Percentiles rank a stretch among this genome's conserved stretches.
Evolutionary conservation across 1,140 invertebrate species (phyloP).

Genomic region (Gyrodactylus salaris): DNA sequence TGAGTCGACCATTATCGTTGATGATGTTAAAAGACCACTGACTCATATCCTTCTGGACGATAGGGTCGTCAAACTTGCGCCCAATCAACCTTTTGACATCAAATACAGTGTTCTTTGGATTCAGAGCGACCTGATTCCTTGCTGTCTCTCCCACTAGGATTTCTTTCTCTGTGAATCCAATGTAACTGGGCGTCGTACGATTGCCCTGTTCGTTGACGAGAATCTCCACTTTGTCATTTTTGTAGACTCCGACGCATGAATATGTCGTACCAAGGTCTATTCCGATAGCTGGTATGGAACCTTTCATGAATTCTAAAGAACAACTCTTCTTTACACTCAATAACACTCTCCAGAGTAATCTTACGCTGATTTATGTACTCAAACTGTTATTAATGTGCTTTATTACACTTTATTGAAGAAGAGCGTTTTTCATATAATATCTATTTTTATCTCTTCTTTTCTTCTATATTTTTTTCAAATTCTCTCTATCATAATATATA

Average conservation of each 20-base stretch:
- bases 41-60: conserved; percentile 30
- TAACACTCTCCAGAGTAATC: too few species aligned
- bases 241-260: conserved; percentile 22
- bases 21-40: conserved; percentile 39
- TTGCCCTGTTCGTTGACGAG: conserved; percentile 69
- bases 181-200: conserved; percentile 50
- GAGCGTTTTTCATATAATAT: too few species aligned
- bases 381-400: too few species aligned
- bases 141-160: conserved; percentile 42
- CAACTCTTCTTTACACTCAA: too few species aligned
- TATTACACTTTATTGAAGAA: too few species aligned
- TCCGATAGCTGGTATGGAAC: conserved; percentile 12
- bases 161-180: conserved; percentile 56
- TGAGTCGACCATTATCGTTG: conserved; percentile 42
- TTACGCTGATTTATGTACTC: too few species aligned
- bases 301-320: too few species aligned
- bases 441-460: too few species aligned
- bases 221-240: conserved; percentile 49
- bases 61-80: conserved; percentile 34
- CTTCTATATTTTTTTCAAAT: too few species aligned
- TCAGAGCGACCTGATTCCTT: conserved; percentile 35
- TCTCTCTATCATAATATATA: too few species aligned
- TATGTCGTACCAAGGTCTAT: conserved; percentile 38
- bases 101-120: conserved; percentile 75
- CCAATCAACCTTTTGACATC: conserved; percentile 49